These are phyloP conservation scores for Solenodon paradoxus DNA, from an alignment of 2,113 vertebrate species.

Conservation along the genomic window DNA sequence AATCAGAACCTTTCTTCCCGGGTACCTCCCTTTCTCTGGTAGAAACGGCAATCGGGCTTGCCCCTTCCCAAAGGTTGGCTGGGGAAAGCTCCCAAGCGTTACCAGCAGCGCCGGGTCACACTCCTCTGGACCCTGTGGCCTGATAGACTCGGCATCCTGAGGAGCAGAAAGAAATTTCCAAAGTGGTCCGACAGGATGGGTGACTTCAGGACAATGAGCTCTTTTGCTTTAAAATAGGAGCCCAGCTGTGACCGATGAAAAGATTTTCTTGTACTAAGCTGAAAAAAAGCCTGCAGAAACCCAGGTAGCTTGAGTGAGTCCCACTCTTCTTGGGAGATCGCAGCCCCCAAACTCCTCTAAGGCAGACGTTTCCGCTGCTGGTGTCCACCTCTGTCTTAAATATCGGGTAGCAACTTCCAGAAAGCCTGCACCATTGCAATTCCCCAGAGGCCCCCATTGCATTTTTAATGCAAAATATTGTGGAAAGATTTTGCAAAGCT, in stretches of 20 bases:
- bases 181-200: slow-evolving; percentile 62
- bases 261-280: neutral
- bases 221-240: slow-evolving; percentile 45
- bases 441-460: neutral
- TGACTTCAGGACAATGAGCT: slow-evolving; percentile 59
- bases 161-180: neutral
- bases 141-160: neutral
- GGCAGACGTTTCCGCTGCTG: accelerated
- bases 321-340: neutral
- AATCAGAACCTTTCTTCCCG: neutral
- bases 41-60: neutral
- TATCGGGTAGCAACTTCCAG: neutral
- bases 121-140: neutral
- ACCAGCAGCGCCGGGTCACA: neutral
- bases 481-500: neutral
- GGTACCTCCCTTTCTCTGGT: neutral
- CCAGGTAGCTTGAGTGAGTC: accelerated
- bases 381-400: neutral
- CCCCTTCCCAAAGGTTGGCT: neutral
- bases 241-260: neutral
- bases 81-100: accelerated
- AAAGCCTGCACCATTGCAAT: accelerated
- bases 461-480: neutral
- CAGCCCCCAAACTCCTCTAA: neutral
- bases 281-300: neutral